Base-by-base conservation (phyloP, 2,888 invertebrate species). In the Masnerella sp. region DNA sequence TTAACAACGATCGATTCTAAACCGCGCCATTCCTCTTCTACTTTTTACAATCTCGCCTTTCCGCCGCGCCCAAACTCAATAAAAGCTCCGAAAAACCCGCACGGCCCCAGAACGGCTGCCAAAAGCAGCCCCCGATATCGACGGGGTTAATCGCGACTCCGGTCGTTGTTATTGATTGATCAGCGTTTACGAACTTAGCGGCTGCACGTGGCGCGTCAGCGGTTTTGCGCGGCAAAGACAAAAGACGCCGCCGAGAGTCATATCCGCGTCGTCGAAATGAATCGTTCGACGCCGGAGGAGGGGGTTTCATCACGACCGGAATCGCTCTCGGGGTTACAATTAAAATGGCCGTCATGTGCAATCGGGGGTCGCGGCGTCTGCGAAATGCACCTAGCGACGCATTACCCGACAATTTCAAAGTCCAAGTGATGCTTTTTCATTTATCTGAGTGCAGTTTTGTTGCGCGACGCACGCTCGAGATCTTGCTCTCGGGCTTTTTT, bases 321-420 rank as follows among this genome's bases (percentile, higher is more conserved):
- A 78, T 81, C 78, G 79, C 77, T 82, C 81, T 79, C 73, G 78
- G 82, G 80, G 80, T 79, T 75, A 78, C 78, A 82, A 84, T 83
- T 85, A 84, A 85, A 85, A 84, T 83, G 84, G 84, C 83, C 83
- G 84, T 84, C 84, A 83, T 81, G 80, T 80, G 81, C 81, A 82
- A 79, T 78, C 68, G 65, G 59, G 70, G 51, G 73, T 65, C 62
- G 74, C 67, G 47, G 54, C 25, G 65, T 70, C 67, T 58, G 65
- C 70, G 40, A 62, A 74, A 45, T 43, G 22, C 59, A 15, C 42
- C 32, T 28, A 28, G 30, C 64, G 34, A 71, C 9, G 45, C 71
- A 59, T 64, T 64, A 64, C 65, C 56, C 65, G 17, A 32, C 59
- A 32, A 54, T 61, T 69, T 69, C 38, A 61, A 69, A 69, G 54